Conservation (phyloP, 2,888 invertebrate genomes). For the Aleiodes testaceus region DNA sequence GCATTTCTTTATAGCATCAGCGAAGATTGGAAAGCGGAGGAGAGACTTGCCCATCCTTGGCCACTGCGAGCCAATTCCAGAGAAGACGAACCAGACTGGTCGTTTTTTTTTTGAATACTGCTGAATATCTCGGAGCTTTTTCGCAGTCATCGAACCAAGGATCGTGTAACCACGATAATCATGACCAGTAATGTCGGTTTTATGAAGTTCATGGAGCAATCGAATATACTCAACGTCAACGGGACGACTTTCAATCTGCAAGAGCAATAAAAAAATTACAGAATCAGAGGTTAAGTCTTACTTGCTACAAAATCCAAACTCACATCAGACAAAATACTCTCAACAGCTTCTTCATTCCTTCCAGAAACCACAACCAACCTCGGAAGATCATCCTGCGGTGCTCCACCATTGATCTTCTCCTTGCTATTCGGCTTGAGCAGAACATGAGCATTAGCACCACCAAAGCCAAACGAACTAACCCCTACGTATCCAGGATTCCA, state of each 20-base stretch:
- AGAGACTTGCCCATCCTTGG: slow-evolving; percentile 85
- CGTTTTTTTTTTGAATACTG: slow-evolving; percentile 79
- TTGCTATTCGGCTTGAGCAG: slow-evolving; percentile 78
- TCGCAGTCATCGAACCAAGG: slow-evolving; percentile 67
- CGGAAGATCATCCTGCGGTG: slow-evolving; percentile 80
- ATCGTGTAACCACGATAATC: slow-evolving; percentile 83
- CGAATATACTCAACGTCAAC: slow-evolving; percentile 49
- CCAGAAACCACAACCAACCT: slow-evolving; percentile 85
- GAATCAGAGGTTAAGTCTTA: background rate
- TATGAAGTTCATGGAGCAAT: slow-evolving; percentile 49
- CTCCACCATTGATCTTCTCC: slow-evolving; percentile 78
- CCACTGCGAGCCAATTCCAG: slow-evolving; percentile 95
- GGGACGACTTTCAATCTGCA: slow-evolving; percentile 49
- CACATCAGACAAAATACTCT: slow-evolving; percentile 78
- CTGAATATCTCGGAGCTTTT: slow-evolving; percentile 75
- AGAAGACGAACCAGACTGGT: slow-evolving; percentile 91
- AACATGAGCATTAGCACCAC: slow-evolving; percentile 88
- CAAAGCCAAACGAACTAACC: slow-evolving; percentile 95
- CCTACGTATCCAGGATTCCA: slow-evolving; percentile 84
- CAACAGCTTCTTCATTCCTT: slow-evolving; percentile 85
- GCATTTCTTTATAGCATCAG: slow-evolving; percentile 77
- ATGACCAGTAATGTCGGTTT: slow-evolving; percentile 48
- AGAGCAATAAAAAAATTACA: background rate
- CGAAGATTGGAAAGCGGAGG: slow-evolving; percentile 80
- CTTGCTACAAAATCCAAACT: slow-evolving; percentile 47